Evolutionary conservation across 2,797 vertebrate genomes (phyloP).

Genomic region (Dicrostonyx torquatus): DNA sequence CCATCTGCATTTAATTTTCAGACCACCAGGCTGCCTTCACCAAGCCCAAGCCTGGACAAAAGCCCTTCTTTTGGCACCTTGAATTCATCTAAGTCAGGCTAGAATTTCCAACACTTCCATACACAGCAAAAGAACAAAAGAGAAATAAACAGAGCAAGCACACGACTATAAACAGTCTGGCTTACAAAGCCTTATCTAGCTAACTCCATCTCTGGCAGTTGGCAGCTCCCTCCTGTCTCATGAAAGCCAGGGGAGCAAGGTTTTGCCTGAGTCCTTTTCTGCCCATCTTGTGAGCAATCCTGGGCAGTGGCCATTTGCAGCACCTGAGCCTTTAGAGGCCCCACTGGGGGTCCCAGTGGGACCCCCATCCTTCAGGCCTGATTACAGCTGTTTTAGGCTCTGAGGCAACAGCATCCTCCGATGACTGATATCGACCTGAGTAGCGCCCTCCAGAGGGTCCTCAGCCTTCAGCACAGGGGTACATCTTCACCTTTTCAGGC

Average conservation of each 20-base stretch:
- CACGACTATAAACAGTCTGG: constrained; percentile 52
- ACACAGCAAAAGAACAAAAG: constrained; percentile 59
- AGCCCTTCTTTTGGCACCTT: constrained; percentile 35
- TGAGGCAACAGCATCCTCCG: background rate
- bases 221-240: background rate
- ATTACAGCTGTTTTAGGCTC: constrained; percentile 10
- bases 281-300: background rate
- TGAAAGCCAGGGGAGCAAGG: background rate
- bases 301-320: background rate
- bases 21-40: background rate
- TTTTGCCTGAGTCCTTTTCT: background rate
- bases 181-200: constrained; percentile 61
- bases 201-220: background rate
- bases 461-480: background rate
- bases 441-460: background rate
- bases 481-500: background rate
- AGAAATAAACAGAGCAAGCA: constrained; percentile 57
- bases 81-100: constrained; percentile 26
- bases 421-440: background rate
- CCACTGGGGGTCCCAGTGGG: background rate
- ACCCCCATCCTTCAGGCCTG: background rate
- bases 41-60: background rate
- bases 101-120: constrained; percentile 46
- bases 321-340: background rate
- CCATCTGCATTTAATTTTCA: constrained; percentile 31